These are phyloP conservation scores for Alsophila aescularia DNA, from an alignment of 2,888 invertebrate genomes.

Conservation along the genomic window DNA sequence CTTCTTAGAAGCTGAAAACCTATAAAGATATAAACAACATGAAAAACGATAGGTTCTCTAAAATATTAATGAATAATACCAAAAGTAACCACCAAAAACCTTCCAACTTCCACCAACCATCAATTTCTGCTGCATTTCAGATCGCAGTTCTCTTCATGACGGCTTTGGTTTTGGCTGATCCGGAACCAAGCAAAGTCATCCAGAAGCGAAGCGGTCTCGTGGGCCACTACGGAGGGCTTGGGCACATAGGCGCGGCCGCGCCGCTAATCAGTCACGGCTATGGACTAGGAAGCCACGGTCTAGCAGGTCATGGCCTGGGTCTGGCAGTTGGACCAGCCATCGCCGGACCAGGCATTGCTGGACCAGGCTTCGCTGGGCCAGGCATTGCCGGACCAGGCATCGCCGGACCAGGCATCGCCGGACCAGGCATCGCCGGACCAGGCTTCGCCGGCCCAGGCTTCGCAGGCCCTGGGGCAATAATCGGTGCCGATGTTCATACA, in stretches of 20 bases:
- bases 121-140: slow-evolving; percentile 54
- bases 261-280: slow-evolving; percentile 43
- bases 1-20: no score
- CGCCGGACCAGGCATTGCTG: not conserved
- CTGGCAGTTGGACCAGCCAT: slow-evolving; percentile 31
- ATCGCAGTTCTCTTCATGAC: slow-evolving; percentile 63
- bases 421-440: slow-evolving; percentile 14
- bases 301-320: slow-evolving; percentile 11
- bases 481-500: slow-evolving; percentile 78
- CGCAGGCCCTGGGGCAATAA: slow-evolving; percentile 49
- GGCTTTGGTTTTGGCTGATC: slow-evolving; percentile 66
- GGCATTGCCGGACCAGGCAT: slow-evolving; percentile 16
- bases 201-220: slow-evolving; percentile 74
- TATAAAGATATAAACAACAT: no score
- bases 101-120: no score
- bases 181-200: slow-evolving; percentile 70
- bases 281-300: slow-evolving; percentile 39
- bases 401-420: slow-evolving; percentile 29
- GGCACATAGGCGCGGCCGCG: slow-evolving; percentile 29
- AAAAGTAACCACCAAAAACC: not conserved
- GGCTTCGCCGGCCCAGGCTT: slow-evolving; percentile 19
- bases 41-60: no score
- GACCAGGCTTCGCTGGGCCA: slow-evolving; percentile 30
- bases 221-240: slow-evolving; percentile 61
- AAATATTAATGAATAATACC: not conserved